Evolutionary conservation across 2,113 vertebrate genomes (phyloP), one percentile per base, ranked within the genome.

Genomic region (Antechinus flavipes): DNA sequence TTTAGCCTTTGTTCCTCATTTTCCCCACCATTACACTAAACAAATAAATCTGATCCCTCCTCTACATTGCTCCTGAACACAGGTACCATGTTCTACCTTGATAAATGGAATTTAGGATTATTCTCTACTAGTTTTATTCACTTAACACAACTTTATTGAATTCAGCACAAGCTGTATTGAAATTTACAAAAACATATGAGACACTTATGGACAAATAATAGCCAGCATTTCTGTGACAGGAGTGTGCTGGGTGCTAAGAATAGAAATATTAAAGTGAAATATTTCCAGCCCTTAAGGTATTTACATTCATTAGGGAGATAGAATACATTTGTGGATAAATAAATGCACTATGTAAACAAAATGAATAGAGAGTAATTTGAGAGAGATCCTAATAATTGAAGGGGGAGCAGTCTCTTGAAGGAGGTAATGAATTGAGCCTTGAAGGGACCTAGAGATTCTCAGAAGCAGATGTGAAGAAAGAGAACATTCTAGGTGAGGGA

Each of bases 41-140:
- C 54, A 54, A 54, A 22, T 25, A n/a, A 68, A 14, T 27, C 27
- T 30, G 30, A 61, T 68, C 30, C 30, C 14, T n/a, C 30, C 14
- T 76, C 61, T 4, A n/a, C 14, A 19, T 76, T 16, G 7, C 16
- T 42, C n/a, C 68, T 22, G 68, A 84, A 42, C 19, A 23, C n/a
- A 84, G n/a, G 22, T 84, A 84, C 10, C 35, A 8, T n/a, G 2
- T n/a, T 76, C 35, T 16, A 16, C 68, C 35, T 19, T 19, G 35
- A 76, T 76, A n/a, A 35, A 68, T 19, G 14, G 30, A 68, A 49
- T 93, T 47, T 61, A 19, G 90, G 89, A 52, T 25, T 90, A 12
- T 2, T 25, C 54, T 12, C 61, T 90, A 10, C 68, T 97, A 90
- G 89, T 35, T 91, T 90, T 90, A 91, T 47, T 95, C 24, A 84